phyloP scores from a whole-genome alignment of 1,140 invertebrate species.

The Drosophila bocqueti region DNA sequence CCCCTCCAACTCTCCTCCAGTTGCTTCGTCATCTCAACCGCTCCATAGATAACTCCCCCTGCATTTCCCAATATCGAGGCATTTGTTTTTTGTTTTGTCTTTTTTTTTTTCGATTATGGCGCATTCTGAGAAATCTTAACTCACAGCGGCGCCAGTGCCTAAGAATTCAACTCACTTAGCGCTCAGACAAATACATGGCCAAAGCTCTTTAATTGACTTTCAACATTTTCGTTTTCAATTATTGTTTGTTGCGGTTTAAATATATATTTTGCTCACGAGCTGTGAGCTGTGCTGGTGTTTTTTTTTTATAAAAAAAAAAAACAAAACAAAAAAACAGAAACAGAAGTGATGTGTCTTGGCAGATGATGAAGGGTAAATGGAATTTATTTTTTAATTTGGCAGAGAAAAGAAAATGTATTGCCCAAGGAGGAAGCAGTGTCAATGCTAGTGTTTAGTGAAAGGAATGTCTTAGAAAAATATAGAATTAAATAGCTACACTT shows the following conservation, averaged over 20 bases:
- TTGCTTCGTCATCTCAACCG: conserved; percentile 20
- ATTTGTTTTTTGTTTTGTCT: conserved; percentile 12
- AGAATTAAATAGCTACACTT: background rate
- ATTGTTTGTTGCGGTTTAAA: conserved; percentile 20
- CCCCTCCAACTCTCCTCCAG: background rate
- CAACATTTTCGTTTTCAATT: conserved; percentile 38
- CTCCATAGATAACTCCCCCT: conserved; percentile 19
- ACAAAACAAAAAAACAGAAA: background rate
- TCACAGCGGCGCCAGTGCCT: conserved; percentile 40
- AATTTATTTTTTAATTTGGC: background rate
- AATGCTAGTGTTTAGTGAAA: background rate
- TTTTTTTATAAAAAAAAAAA: background rate
- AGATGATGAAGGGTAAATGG: conserved; percentile 4
- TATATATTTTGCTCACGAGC: conserved; percentile 39
- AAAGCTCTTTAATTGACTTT: conserved; percentile 57
- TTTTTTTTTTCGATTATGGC: conserved; percentile 34
- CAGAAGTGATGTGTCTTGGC: conserved; percentile 4
- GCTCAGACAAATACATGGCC: conserved; percentile 49
- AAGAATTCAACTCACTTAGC: conserved; percentile 54
- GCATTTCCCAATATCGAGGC: conserved; percentile 26
- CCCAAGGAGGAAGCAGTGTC: background rate
- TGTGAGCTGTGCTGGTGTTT: conserved; percentile 7
- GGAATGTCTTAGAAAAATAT: background rate
- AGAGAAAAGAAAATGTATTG: background rate
- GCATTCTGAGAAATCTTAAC: conserved; percentile 42